These are phyloP conservation scores for Oxyruncus cristatus DNA, from an alignment of 2,113 vertebrate genomes.

Conservation along the genomic window DNA sequence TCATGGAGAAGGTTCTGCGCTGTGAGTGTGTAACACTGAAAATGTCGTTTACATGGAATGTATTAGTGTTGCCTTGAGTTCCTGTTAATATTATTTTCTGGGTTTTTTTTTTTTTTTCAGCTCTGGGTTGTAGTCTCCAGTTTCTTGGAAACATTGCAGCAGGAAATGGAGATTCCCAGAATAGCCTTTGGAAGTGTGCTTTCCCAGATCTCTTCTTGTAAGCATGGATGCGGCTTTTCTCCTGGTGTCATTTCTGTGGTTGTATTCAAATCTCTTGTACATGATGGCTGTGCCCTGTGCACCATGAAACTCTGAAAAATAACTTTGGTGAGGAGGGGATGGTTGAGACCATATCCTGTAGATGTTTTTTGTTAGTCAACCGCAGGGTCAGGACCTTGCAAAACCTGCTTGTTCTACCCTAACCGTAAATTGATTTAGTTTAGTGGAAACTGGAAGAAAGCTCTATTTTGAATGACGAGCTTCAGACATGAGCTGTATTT, in stretches of 20 bases:
- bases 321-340: background rate
- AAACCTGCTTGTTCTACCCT: background rate
- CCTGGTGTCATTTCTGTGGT: background rate
- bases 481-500: background rate
- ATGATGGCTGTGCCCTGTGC: background rate
- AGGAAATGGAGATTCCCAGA: slow-evolving; percentile 87
- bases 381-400: background rate
- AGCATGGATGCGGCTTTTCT: slow-evolving; percentile 50
- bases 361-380: background rate
- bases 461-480: background rate
- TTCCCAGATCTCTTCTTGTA: slow-evolving; percentile 82
- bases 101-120: slow-evolving; percentile 61
- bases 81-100: background rate
- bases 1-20: background rate
- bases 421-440: background rate
- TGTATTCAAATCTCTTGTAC: background rate
- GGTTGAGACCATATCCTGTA: background rate
- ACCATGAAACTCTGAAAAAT: background rate
- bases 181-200: slow-evolving; percentile 81
- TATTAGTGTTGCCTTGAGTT: background rate
- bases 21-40: background rate
- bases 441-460: background rate
- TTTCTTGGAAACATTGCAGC: slow-evolving; percentile 92
- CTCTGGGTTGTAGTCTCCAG: slow-evolving; percentile 90
- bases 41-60: background rate